These are phyloP conservation scores for Bombus haemorrhoidalis DNA, from an alignment of 1,140 invertebrate genomes.

Conservation along the genomic window DNA sequence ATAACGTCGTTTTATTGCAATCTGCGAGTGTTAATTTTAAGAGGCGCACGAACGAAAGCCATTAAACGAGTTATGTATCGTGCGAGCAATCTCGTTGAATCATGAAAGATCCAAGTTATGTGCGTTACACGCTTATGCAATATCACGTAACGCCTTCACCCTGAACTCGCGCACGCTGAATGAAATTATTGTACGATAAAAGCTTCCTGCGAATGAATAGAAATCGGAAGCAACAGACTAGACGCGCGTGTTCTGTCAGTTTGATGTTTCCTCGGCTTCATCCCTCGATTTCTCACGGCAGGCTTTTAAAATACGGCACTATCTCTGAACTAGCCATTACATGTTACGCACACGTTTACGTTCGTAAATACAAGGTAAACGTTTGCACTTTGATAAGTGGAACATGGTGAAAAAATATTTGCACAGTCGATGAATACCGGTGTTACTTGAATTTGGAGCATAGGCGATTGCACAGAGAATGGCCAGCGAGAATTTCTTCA, in stretches of 20 bases:
- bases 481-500: not conserved
- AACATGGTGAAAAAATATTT: constrained; percentile 39
- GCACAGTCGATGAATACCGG: constrained; percentile 22
- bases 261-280: not conserved
- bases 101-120: not conserved
- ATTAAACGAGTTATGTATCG: constrained; percentile 7
- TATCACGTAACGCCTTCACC: constrained; percentile 23
- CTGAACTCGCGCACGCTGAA: not conserved
- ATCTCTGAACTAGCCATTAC: constrained; percentile 17
- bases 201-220: not conserved
- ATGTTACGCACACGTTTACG: not conserved
- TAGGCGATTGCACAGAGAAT: not conserved
- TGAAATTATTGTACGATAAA: constrained; percentile 2
- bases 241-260: not conserved
- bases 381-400: constrained; percentile 42
- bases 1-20: not conserved
- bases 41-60: not conserved
- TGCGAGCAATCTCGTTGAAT: not conserved
- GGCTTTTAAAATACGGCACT: constrained; percentile 2
- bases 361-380: constrained; percentile 41
- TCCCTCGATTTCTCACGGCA: not conserved
- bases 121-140: not conserved
- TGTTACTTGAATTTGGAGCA: not conserved
- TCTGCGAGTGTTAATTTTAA: not conserved
- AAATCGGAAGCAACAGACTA: too few species aligned